Percentiles rank a stretch among this genome's conserved stretches.
Evolutionary conservation across 2,888 invertebrate species (phyloP).

Genomic region (Heliconius charithonia): DNA sequence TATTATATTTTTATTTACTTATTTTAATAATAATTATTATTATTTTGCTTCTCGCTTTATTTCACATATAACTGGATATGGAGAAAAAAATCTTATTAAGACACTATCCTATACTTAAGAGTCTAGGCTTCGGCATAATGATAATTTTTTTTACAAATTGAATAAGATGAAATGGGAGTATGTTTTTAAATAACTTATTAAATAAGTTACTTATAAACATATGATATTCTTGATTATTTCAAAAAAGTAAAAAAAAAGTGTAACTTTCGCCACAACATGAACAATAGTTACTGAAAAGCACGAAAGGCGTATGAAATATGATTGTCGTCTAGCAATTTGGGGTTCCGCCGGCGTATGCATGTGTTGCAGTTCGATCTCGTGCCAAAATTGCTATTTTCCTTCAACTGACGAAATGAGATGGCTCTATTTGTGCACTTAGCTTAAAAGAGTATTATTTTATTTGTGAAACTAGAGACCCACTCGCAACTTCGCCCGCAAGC

Average conservation of each 20-base stretch:
- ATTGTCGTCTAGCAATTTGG: constrained; percentile 75
- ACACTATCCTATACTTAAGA: too few species aligned
- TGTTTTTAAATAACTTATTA: too few species aligned
- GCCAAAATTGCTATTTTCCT: constrained; percentile 79
- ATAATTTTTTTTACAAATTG: too few species aligned
- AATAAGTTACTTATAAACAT: too few species aligned
- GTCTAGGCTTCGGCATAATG: too few species aligned
- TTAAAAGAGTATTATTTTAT: constrained; percentile 13
- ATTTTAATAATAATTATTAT: too few species aligned
- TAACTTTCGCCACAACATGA: constrained; percentile 53
- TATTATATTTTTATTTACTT: background rate
- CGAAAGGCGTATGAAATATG: constrained; percentile 72
- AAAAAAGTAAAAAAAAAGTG: background rate
- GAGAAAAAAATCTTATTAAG: too few species aligned
- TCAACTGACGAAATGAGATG: constrained; percentile 50
- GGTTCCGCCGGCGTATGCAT: constrained; percentile 69
- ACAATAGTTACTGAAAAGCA: constrained; percentile 61
- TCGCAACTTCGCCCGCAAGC: background rate
- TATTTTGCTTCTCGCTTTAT: too few species aligned
- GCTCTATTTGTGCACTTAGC: constrained; percentile 38
- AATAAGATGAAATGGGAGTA: too few species aligned
- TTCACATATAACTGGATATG: too few species aligned
- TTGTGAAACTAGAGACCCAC: background rate
- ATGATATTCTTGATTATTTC: too few species aligned
- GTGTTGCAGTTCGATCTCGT: constrained; percentile 62